These are phyloP conservation scores for Onychostruthus taczanowskii DNA, from an alignment of 2,113 vertebrate species.

Conservation along the genomic window DNA sequence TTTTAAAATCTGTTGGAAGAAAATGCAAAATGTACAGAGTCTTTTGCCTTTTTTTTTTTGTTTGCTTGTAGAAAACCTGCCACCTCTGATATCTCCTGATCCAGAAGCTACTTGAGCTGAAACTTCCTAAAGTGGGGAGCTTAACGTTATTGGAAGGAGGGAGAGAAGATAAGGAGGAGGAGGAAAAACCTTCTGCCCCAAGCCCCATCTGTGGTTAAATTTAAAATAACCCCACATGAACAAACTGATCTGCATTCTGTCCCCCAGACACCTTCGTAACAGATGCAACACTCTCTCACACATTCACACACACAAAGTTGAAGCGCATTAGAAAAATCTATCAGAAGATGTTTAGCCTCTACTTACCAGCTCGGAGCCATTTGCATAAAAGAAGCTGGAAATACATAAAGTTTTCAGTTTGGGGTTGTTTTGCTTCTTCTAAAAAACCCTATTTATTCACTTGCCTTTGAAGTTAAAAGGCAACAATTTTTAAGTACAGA, in stretches of 20 bases:
- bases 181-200: not conserved
- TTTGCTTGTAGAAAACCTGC: not conserved
- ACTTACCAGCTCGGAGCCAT: not conserved
- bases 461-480: constrained; percentile 56
- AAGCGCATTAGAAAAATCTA: not conserved
- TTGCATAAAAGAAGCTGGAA: constrained; percentile 16
- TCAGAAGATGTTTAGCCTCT: constrained; percentile 7
- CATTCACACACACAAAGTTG: not conserved
- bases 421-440: constrained; percentile 15
- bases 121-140: not conserved
- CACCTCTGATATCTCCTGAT: not conserved
- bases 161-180: not conserved
- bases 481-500: constrained; percentile 56
- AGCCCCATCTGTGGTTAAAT: not conserved
- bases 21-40: not conserved
- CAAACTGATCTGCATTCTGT: constrained; percentile 13
- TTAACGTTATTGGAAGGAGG: not conserved
- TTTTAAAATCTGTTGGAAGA: not conserved
- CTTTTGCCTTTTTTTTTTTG: not conserved
- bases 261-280: not conserved
- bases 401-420: not conserved
- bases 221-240: constrained; percentile 20
- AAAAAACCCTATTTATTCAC: not conserved
- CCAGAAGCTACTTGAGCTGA: not conserved
- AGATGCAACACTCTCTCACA: not conserved